Evolutionary conservation across 2,797 vertebrate genomes (phyloP).

Genomic region (Pseudochirops corinnae): DNA sequence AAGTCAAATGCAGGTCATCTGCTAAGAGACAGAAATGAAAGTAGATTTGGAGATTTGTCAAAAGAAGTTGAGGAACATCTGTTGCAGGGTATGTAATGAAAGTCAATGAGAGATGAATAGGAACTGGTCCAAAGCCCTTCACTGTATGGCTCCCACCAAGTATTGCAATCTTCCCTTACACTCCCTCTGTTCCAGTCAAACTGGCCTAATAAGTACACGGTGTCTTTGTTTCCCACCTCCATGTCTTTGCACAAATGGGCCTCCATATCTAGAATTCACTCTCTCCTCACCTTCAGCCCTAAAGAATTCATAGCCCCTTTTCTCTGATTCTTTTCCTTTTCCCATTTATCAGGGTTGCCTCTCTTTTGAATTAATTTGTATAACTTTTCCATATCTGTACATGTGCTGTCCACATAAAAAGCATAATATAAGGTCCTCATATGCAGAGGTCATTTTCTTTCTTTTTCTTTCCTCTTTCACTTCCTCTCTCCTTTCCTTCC

Average conservation of each 20-base stretch:
- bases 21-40: background rate
- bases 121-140: background rate
- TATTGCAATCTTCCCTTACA: background rate
- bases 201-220: background rate
- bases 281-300: background rate
- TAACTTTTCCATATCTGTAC: background rate
- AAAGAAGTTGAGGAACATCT: background rate
- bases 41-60: background rate
- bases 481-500: background rate
- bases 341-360: background rate
- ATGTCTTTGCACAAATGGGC: background rate
- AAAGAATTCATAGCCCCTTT: background rate
- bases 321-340: background rate
- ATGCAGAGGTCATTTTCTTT: background rate
- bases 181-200: background rate
- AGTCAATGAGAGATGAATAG: background rate
- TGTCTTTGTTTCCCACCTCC: background rate
- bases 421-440: background rate
- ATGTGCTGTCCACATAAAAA: background rate
- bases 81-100: background rate
- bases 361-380: background rate
- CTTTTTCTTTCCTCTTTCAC: background rate
- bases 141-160: background rate
- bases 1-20: background rate
- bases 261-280: background rate